Evolutionary conservation across 2,888 invertebrate genomes (phyloP).

Genomic region (Torymus aiolomorphi): DNA sequence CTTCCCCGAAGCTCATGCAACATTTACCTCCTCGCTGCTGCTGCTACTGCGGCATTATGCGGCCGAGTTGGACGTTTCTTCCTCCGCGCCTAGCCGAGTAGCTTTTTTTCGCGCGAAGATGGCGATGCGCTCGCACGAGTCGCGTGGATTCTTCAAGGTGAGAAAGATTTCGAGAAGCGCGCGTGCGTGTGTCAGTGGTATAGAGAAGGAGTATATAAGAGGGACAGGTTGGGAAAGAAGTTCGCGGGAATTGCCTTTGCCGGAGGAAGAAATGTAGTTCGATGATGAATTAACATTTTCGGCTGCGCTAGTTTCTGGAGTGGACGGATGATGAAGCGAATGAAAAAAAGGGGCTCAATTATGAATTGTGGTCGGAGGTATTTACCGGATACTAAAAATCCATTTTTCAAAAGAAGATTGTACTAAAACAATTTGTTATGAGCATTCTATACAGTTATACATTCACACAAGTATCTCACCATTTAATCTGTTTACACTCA

Average conservation of each 20-base stretch:
- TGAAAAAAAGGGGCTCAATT: too few relatives aligned
- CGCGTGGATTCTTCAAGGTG: slow-evolving; percentile 39
- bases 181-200: not conserved
- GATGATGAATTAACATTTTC: not conserved
- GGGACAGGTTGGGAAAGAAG: too few relatives aligned
- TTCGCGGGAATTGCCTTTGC: not conserved
- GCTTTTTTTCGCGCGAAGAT: slow-evolving; percentile 32
- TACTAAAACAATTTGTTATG: too few relatives aligned
- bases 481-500: too few relatives aligned
- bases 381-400: too few relatives aligned
- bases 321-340: too few relatives aligned
- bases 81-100: not conserved
- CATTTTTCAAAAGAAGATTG: too few relatives aligned
- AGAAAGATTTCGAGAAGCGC: slow-evolving; percentile 13
- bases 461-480: too few relatives aligned
- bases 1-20: slow-evolving; percentile 52
- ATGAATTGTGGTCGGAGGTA: too few relatives aligned
- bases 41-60: slow-evolving; percentile 31
- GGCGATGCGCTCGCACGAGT: not conserved
- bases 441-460: too few relatives aligned
- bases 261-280: not conserved
- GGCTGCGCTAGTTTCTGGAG: not conserved
- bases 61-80: slow-evolving; percentile 45
- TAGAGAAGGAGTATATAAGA: too few relatives aligned
- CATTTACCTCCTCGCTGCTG: slow-evolving; percentile 51